phyloP scores from a whole-genome alignment of 2,888 invertebrate species.

The Drosophila mimica region DNA sequence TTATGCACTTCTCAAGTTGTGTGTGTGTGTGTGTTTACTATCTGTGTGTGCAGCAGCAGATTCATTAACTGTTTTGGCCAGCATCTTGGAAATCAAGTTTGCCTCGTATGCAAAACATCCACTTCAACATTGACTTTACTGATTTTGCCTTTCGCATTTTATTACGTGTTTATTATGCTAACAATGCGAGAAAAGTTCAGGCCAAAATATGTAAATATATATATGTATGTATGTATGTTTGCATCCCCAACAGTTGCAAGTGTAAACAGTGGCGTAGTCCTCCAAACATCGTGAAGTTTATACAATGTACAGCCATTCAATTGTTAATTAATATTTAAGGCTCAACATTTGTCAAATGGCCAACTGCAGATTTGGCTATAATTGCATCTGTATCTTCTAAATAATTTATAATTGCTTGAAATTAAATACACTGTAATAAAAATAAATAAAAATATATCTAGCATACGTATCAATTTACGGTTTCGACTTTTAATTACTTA shows the following conservation, averaged over 20 bases:
- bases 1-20: conserved; percentile 39
- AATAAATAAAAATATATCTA: background rate
- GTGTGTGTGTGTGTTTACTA: conserved; percentile 9
- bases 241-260: conserved; percentile 19
- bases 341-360: conserved; percentile 3
- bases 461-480: background rate
- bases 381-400: background rate
- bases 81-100: conserved; percentile 57
- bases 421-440: background rate
- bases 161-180: conserved; percentile 78
- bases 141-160: conserved; percentile 73
- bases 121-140: conserved; percentile 72
- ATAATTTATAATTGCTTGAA: background rate
- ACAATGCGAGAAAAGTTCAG: conserved; percentile 70
- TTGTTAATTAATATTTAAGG: conserved; percentile 30
- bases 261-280: conserved; percentile 39
- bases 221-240: conserved; percentile 17
- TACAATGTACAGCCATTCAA: conserved; percentile 1
- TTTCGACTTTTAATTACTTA: background rate
- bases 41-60: conserved; percentile 27
- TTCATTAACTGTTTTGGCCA: conserved; percentile 58
- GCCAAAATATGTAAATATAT: conserved; percentile 18
- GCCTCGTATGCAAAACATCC: conserved; percentile 66
- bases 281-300: conserved; percentile 16
- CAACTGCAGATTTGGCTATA: background rate